Evolutionary conservation across 2,113 vertebrate genomes (phyloP).

Genomic region (Chaetorhynchus papuensis): DNA sequence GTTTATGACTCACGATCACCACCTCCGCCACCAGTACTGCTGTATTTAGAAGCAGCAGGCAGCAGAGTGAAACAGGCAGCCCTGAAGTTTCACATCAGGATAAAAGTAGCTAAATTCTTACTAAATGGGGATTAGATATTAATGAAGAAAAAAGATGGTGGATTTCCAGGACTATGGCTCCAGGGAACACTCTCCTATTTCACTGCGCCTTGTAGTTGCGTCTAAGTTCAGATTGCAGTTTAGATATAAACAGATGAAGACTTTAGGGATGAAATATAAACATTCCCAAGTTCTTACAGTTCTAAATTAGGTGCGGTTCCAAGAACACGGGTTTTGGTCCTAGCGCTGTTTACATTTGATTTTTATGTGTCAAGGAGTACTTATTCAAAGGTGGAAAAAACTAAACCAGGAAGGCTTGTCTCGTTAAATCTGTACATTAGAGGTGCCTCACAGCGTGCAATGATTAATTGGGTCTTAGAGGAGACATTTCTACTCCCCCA

Average conservation of each 20-base stretch:
- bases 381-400: slow-evolving; percentile 66
- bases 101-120: slow-evolving; percentile 65
- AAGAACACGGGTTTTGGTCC: slow-evolving; percentile 44
- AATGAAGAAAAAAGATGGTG: slow-evolving; percentile 65
- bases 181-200: slow-evolving; percentile 60
- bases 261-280: slow-evolving; percentile 64
- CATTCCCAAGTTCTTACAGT: slow-evolving; percentile 66
- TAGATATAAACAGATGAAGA: slow-evolving; percentile 70
- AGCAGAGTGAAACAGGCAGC: slow-evolving; percentile 54
- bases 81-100: slow-evolving; percentile 69
- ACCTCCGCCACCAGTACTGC: slow-evolving; percentile 48
- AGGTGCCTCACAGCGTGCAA: slow-evolving; percentile 55
- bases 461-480: slow-evolving; percentile 59
- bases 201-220: slow-evolving; percentile 36
- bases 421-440: slow-evolving; percentile 55
- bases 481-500: slow-evolving; percentile 37
- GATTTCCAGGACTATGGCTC: slow-evolving; percentile 64
- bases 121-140: slow-evolving; percentile 63
- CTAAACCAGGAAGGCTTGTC: slow-evolving; percentile 57
- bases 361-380: slow-evolving; percentile 60
- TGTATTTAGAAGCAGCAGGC: slow-evolving; percentile 73
- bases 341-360: slow-evolving; percentile 59
- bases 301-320: slow-evolving; percentile 61
- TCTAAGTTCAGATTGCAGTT: slow-evolving; percentile 69
- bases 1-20: slow-evolving; percentile 70